Base-by-base conservation (phyloP, 1,140 invertebrate species). In the Alviniconcha marisindica region DNA sequence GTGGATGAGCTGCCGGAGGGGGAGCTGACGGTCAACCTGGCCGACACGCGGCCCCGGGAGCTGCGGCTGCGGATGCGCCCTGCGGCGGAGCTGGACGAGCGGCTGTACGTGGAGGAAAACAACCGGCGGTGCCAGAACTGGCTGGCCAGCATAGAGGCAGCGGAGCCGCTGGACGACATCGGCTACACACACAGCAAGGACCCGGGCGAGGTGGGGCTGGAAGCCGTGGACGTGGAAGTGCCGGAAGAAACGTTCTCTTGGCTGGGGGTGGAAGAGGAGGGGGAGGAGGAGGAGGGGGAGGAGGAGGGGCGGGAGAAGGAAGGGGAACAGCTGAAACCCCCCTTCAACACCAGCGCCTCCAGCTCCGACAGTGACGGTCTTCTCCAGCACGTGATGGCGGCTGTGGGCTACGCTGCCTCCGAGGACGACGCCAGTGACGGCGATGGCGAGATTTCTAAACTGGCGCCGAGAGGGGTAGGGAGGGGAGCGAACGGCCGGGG, bases 71-170 rank as follows among this genome's bases (percentile, higher is more conserved):
- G 84, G 38, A 84, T 83, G 42, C 84, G 85, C 21, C 77, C 82
- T 18, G 56, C 78, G 28, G 82, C 84, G 33, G 82, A 83, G 38
- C 81, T 84, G 54, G 88, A 90, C 74, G 89, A 89, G 36, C 87
- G 84, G 14, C 81, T 89, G 51, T 86, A 89, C 66, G 86, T 88
- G 77, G 89, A 91, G 71, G 91, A 91, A 74, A 91, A 91, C 69
- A 89, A 90, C 31, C 82, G 88, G 66, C 89, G 91, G 51, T 92
- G 91, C 82, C 89, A 90, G 83, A 90, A 69, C 38, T 92, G 91
- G 91, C 82, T 92, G 77, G 86, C 87, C 60, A 89, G 87, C 82
- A 89, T 92, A 36, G 86, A 89, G 82, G 89, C 87, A 2, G 89
- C 88, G 56, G 88, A 90, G 42, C 90, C 90, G 21, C 87, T 90